A percentile compares a stretch with the other conserved stretches of the same genome.
phyloP scores from a whole-genome alignment of 2,797 vertebrate species.

The Paratrypauchen microcephalus region DNA sequence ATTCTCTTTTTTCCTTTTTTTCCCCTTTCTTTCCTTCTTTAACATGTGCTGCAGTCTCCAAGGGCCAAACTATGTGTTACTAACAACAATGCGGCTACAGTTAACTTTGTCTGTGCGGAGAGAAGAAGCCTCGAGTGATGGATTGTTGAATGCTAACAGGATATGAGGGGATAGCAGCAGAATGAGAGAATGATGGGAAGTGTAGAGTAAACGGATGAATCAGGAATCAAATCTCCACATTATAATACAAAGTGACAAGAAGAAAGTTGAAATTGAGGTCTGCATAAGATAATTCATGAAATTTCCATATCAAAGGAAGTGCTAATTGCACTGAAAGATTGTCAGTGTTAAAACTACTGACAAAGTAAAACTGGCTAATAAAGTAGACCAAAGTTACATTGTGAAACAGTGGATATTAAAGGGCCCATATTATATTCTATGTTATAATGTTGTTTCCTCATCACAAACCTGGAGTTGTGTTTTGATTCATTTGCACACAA shows the following conservation, averaged over 20 bases:
- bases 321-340: constrained; percentile 25
- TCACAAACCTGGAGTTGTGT: no score
- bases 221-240: constrained; percentile 12
- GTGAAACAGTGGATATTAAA: neutral
- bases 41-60: constrained; percentile 35
- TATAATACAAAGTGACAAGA: constrained; percentile 32
- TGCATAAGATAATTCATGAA: constrained; percentile 22
- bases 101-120: constrained; percentile 21
- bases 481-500: no score
- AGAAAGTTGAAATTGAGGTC: constrained; percentile 15
- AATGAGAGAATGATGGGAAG: neutral
- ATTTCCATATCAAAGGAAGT: constrained; percentile 41
- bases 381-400: neutral
- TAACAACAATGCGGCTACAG: constrained; percentile 59
- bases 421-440: no score
- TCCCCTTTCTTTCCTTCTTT: constrained; percentile 42
- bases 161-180: constrained; percentile 40
- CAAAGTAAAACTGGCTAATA: constrained; percentile 6
- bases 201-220: constrained; percentile 21
- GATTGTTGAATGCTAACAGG: constrained; percentile 33
- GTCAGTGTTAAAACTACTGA: constrained; percentile 16
- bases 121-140: constrained; percentile 31
- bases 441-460: no score
- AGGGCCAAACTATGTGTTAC: constrained; percentile 51
- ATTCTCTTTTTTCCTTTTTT: constrained; percentile 17